These are phyloP conservation scores for Pollimyrus isidori DNA, from an alignment of 2,113 vertebrate species.

Conservation along the genomic window DNA sequence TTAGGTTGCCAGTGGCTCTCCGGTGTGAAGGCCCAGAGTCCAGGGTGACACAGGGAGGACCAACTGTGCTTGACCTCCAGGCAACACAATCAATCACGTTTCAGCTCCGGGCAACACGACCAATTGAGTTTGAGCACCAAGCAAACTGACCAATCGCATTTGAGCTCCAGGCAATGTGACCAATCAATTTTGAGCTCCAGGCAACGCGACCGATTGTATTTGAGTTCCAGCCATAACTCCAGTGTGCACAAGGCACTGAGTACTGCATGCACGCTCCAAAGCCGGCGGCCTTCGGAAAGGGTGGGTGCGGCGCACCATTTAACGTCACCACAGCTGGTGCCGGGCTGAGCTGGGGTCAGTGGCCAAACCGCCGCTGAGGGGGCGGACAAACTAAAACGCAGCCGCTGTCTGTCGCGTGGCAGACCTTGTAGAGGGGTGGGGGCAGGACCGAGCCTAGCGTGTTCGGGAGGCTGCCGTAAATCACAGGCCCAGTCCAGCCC, in stretches of 20 bases:
- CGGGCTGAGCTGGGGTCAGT: not conserved
- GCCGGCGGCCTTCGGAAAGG: not conserved
- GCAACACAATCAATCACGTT: not conserved
- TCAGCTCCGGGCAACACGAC: not conserved
- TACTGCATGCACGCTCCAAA: not conserved
- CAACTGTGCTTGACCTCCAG: not conserved
- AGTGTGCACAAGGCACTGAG: not conserved
- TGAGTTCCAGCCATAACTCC: not conserved
- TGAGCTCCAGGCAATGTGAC: not conserved
- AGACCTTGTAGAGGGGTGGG: not conserved
- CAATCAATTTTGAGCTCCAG: not conserved
- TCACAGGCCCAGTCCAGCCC: not conserved
- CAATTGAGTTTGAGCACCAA: not conserved
- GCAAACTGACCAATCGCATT: not conserved
- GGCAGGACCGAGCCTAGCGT: not conserved
- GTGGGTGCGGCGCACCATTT: not conserved
- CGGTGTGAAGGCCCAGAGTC: not conserved
- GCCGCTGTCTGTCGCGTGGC: not conserved
- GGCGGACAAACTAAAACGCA: not conserved
- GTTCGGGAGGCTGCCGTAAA: not conserved
- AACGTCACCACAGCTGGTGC: not conserved
- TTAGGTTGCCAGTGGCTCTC: constrained; percentile 28
- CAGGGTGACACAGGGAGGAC: not conserved
- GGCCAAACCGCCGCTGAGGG: not conserved
- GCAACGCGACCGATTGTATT: not conserved